Percentiles rank a stretch among this genome's conserved stretches.
Evolutionary conservation across 2,888 invertebrate species (phyloP).

Genomic region (Bellardia bayeri): DNA sequence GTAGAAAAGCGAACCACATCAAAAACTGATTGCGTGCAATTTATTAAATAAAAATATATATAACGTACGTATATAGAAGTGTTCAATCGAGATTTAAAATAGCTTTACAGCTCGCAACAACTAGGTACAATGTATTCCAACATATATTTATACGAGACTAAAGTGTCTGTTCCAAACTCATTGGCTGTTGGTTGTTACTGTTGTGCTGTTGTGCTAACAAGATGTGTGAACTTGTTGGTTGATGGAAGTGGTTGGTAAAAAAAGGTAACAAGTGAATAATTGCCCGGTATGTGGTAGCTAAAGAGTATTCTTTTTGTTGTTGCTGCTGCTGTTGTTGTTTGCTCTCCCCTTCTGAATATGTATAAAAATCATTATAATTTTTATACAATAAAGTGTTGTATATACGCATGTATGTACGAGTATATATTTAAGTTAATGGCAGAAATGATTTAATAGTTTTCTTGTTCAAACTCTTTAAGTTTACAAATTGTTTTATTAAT

Average conservation of each 20-base stretch:
- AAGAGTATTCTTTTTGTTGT: conserved; percentile 45
- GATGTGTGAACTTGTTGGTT: conserved; percentile 75
- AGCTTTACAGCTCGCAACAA: conserved; percentile 12
- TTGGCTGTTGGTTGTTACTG: background rate
- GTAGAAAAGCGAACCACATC: conserved; percentile 66
- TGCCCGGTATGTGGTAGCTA: conserved; percentile 73
- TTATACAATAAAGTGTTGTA: background rate
- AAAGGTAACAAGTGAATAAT: conserved; percentile 74
- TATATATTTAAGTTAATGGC: background rate
- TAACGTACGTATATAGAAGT: conserved; percentile 55
- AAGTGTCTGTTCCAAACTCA: background rate
- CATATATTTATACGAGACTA: background rate
- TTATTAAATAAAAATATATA: conserved; percentile 73
- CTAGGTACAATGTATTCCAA: background rate
- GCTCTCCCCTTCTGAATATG: background rate
- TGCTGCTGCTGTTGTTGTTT: background rate
- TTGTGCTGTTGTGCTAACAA: conserved; percentile 72
- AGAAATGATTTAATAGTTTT: conserved; percentile 3
- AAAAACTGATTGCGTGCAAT: conserved; percentile 76
- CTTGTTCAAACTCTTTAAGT: conserved; percentile 28
- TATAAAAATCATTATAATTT: conserved; percentile 55
- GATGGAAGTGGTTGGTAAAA: conserved; percentile 66
- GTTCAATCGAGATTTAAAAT: conserved; percentile 67
- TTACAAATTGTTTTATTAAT: conserved; percentile 61
- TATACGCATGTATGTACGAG: too few relatives aligned